Percentiles rank a stretch among this genome's conserved stretches.
Evolutionary conservation across 1,140 invertebrate species (phyloP).

Genomic region (Frieseomelitta varia): DNA sequence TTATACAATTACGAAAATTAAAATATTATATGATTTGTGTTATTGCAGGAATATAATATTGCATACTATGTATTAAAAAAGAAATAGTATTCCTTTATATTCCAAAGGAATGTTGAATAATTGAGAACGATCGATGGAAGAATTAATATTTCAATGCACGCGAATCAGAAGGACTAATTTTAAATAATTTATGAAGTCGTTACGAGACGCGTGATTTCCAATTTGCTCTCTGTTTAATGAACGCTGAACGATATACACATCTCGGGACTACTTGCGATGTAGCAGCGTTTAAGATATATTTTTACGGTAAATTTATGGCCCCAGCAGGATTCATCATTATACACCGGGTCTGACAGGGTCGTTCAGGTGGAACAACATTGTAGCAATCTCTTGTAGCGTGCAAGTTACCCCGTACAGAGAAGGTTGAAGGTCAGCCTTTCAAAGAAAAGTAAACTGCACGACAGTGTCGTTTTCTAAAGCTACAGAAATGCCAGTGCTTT

Average conservation of each 20-base stretch:
- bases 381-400: constrained; percentile 35
- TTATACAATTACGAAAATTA: no score
- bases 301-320: constrained; percentile 23
- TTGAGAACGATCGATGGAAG: neutral
- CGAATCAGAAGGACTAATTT: neutral
- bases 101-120: neutral
- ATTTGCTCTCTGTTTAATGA: no score
- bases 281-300: neutral
- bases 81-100: neutral
- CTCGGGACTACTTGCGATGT: neutral
- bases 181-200: neutral
- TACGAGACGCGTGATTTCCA: neutral
- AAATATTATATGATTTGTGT: no score
- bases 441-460: constrained; percentile 51
- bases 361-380: constrained; percentile 52
- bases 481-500: constrained; percentile 51
- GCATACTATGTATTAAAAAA: no score
- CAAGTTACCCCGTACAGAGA: constrained; percentile 41
- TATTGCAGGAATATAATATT: no score
- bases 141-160: neutral
- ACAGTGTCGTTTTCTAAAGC: constrained; percentile 39
- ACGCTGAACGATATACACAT: neutral
- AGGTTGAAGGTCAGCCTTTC: constrained; percentile 53
- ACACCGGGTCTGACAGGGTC: constrained; percentile 34
- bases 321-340: constrained; percentile 34